Conservation (phyloP, 2,113 vertebrate species). For the Procavia capensis region DNA sequence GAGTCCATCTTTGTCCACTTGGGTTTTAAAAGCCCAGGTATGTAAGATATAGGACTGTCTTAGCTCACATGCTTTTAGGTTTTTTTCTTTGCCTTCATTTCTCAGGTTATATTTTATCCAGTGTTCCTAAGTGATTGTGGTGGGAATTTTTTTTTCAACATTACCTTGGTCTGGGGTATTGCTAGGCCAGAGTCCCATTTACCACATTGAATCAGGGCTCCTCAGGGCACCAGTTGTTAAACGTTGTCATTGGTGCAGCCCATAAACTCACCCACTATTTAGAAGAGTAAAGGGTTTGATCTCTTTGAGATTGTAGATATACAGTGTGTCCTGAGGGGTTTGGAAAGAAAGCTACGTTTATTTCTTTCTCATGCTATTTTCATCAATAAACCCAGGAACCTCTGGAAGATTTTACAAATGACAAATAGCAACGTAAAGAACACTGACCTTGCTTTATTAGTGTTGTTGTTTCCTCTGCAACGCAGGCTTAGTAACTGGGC, state of each 20-base stretch:
- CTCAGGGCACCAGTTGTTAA: not conserved
- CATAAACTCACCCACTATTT: not conserved
- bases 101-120: not conserved
- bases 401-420: not conserved
- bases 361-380: not conserved
- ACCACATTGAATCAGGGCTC: not conserved
- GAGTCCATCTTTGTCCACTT: not conserved
- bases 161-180: not conserved
- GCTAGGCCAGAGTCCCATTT: not conserved
- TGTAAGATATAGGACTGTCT: not conserved
- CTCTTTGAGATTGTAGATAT: not conserved
- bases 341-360: slow-evolving; percentile 34
- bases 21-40: slow-evolving; percentile 1
- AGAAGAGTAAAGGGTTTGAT: not conserved
- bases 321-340: not conserved
- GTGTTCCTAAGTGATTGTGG: not conserved
- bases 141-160: not conserved
- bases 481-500: not conserved
- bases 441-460: not conserved
- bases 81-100: not conserved
- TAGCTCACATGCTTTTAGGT: not conserved
- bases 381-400: not conserved
- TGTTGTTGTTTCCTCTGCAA: not conserved
- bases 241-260: not conserved
- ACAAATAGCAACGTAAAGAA: not conserved